Evolutionary conservation across 2,797 vertebrate species (phyloP), one percentile per base, ranked within the genome.

Genomic region (Myotis planiceps): DNA sequence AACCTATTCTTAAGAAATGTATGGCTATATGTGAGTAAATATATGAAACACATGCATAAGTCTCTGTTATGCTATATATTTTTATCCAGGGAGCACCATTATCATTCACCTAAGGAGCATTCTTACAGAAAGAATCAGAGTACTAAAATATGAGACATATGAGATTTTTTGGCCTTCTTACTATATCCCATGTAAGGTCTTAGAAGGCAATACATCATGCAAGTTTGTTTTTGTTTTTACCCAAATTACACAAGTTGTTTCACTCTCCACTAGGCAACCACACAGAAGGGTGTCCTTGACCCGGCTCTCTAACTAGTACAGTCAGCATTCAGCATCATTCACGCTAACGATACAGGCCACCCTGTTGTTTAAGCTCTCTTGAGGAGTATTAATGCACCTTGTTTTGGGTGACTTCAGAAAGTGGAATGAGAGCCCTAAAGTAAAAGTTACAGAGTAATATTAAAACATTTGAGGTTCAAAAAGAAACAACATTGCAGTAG

Each of bases 401-500:
- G 34, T 74, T 72, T 80, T 37, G 23, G 19, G 55, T 71, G 51
- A 90, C 65, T 86, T 95, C 19, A 55, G 60, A 72, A 65, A 89
- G 47, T 34, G 3, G 45, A 89, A 65, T 39, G 47, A 74, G 27
- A 75, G 29, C 47, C 6, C 32, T 18, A 49, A 86, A n/a, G 51
- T 15, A 76, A 81, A 74, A 34, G 10, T 55, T 71, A 49, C 42
- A 85, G 82, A 55, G 34, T 74, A 45, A 78, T 49, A 34, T 89
- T 90, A 76, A 84, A 90, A 81, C 42, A 71, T 76, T 39, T 18
- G n/a, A 15, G 25, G 29, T 88, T 84, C 51, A 78, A 96, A 94
- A 92, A 68, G 47, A 27, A 85, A 88, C 37, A 47, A 3, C 27
- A 6, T 14, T 29, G 27, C 5, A 2, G 58, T 6, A 29, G 58